phyloP scores from a whole-genome alignment of 2,113 vertebrate species.

The Fulmarus glacialis region DNA sequence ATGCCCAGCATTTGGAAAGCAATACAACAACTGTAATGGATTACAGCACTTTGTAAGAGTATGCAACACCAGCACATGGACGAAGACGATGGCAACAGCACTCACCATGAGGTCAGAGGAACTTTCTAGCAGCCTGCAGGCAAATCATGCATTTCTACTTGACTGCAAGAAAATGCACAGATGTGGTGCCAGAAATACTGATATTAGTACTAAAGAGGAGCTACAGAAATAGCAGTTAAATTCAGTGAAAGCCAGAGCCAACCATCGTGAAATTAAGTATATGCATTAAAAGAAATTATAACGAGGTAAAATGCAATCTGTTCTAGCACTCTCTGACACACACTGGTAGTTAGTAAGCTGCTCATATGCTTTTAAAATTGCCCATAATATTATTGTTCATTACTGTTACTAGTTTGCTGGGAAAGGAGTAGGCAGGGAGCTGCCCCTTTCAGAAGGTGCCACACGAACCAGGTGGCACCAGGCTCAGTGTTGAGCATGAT shows the following conservation, averaged over 20 bases:
- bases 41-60: not conserved
- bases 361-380: not conserved
- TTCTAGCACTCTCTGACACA: not conserved
- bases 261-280: not conserved
- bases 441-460: rapidly evolving
- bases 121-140: not conserved
- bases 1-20: not conserved
- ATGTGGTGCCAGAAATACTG: not conserved
- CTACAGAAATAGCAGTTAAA: not conserved
- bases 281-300: not conserved
- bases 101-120: not conserved
- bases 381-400: not conserved
- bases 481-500: rapidly evolving
- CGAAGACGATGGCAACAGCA: not conserved
- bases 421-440: not conserved
- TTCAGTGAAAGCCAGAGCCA: not conserved
- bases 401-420: not conserved
- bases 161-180: not conserved
- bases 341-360: not conserved
- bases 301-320: not conserved
- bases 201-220: not conserved
- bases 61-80: not conserved
- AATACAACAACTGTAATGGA: not conserved
- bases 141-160: not conserved
- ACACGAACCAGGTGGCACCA: not conserved